These are phyloP conservation scores for Drosophila biarmipes DNA, from an alignment of 1,140 invertebrate species.

Conservation along the genomic window DNA sequence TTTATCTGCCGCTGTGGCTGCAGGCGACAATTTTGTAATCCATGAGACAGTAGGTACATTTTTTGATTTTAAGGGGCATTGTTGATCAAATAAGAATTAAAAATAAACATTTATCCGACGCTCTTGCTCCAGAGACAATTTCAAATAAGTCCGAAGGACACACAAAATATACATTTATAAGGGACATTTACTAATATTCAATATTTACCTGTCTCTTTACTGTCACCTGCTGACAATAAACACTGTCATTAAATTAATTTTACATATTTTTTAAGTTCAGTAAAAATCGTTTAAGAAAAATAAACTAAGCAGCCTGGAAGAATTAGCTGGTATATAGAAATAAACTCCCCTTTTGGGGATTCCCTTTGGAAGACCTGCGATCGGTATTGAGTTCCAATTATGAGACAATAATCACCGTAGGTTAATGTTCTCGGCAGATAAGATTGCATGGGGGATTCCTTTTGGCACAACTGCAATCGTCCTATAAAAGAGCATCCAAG, in stretches of 20 bases:
- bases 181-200: too few relatives aligned
- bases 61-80: not conserved
- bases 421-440: not conserved
- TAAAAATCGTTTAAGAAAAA: not conserved
- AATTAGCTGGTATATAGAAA: not conserved
- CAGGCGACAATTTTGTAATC: slow-evolving; percentile 14
- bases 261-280: too few relatives aligned
- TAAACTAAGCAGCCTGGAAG: not conserved
- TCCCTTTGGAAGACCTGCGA: not conserved
- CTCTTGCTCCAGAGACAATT: slow-evolving; percentile 12
- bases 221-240: too few relatives aligned
- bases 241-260: too few relatives aligned
- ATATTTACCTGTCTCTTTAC: too few relatives aligned
- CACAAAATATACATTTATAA: too few relatives aligned
- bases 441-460: slow-evolving; percentile 17
- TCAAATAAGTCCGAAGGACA: too few relatives aligned
- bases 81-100: too few relatives aligned
- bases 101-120: slow-evolving; percentile 11
- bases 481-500: slow-evolving; percentile 23
- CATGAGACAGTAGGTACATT: not conserved
- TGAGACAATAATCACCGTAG: not conserved
- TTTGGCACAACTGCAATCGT: not conserved
- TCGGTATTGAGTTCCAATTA: not conserved
- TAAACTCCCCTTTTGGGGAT: not conserved
- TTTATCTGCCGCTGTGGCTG: slow-evolving; percentile 24